phyloP scores from a whole-genome alignment of 2,113 vertebrate species.

The Sinocyclocheilus grahami region DNA sequence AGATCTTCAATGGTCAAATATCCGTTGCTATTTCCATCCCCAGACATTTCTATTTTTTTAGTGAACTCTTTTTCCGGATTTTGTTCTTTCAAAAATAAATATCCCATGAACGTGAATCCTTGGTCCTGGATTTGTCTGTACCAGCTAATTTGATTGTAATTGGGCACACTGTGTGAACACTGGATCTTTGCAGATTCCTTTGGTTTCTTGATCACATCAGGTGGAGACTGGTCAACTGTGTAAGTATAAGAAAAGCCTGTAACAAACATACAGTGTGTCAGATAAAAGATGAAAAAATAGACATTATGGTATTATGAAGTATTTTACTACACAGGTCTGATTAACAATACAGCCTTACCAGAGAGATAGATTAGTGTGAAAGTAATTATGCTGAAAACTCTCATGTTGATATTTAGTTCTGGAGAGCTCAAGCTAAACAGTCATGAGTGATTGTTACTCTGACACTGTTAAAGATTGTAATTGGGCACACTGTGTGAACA shows the following conservation, averaged over 20 bases:
- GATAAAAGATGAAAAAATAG: neutral
- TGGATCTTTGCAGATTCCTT: neutral
- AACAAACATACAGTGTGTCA: no score
- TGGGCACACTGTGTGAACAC: slow-evolving; percentile 8
- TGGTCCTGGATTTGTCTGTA: slow-evolving; percentile 17
- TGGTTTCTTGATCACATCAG: neutral
- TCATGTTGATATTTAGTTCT: neutral
- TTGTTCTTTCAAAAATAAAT: neutral
- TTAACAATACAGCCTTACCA: neutral
- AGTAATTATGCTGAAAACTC: slow-evolving; percentile 25
- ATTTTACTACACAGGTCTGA: neutral
- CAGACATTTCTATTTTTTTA: slow-evolving; percentile 13
- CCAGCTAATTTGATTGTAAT: slow-evolving; percentile 22
- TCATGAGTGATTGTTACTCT: neutral
- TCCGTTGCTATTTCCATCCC: slow-evolving; percentile 33
- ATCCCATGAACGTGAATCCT: slow-evolving; percentile 9
- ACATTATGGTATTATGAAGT: neutral
- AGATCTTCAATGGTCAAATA: slow-evolving; percentile 27
- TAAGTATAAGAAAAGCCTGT: neutral
- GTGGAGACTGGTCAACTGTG: slow-evolving; percentile 31
- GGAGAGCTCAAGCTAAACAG: neutral
- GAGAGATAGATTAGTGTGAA: neutral
- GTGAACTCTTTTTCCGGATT: neutral
- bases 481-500: slow-evolving; percentile 13
- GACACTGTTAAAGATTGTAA: neutral